Conservation (phyloP, 2,888 invertebrate species). For the Apeira syringaria region DNA sequence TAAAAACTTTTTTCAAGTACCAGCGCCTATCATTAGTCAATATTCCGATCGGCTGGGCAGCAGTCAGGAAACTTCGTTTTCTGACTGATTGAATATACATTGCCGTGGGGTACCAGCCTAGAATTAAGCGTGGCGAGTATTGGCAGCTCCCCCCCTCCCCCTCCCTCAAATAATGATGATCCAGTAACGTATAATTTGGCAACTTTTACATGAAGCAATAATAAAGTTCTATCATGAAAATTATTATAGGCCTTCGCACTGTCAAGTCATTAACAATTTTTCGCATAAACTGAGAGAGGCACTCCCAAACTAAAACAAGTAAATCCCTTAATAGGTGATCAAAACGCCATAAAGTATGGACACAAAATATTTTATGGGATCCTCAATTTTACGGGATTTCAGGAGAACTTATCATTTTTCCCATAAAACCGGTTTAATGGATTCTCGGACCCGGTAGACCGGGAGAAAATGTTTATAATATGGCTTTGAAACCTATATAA, state of each 20-base stretch:
- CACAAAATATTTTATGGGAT: constrained; percentile 56
- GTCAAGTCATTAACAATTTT: constrained; percentile 21
- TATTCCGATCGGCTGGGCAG: too few species aligned
- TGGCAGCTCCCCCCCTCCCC: too few species aligned
- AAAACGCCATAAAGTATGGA: constrained; percentile 46
- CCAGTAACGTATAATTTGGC: too few species aligned
- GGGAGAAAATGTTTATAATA: constrained; percentile 10
- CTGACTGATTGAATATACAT: too few species aligned
- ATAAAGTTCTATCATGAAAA: constrained; percentile 12
- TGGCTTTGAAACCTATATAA: constrained; percentile 2
- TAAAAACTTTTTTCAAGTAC: too few species aligned
- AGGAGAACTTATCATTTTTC: constrained; percentile 67
- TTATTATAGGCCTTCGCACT: constrained; percentile 1
- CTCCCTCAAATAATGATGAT: too few species aligned
- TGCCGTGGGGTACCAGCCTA: too few species aligned
- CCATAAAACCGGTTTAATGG: constrained; percentile 63
- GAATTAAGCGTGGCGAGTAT: too few species aligned
- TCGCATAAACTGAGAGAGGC: constrained; percentile 18
- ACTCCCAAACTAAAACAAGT: constrained; percentile 42
- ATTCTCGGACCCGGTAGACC: constrained; percentile 30
- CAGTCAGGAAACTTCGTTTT: too few species aligned
- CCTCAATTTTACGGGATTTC: constrained; percentile 58
- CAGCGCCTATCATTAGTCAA: too few species aligned
- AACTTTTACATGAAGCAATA: not conserved
- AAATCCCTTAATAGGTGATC: constrained; percentile 47